These are phyloP conservation scores for Vulpes ferrilata DNA, from an alignment of 2,113 vertebrate species.

Conservation along the genomic window DNA sequence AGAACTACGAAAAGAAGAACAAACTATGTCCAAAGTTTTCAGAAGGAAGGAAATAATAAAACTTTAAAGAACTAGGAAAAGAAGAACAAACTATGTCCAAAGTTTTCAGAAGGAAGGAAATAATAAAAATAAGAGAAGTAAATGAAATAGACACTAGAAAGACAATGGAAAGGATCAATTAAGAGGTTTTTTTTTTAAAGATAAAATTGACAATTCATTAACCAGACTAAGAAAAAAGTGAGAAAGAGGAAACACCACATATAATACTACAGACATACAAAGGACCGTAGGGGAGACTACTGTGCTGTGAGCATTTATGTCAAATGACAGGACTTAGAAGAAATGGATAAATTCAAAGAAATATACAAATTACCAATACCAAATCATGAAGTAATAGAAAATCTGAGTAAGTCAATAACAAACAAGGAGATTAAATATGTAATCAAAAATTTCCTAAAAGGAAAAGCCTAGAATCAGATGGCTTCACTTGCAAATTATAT, in stretches of 20 bases:
- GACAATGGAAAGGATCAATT: background rate
- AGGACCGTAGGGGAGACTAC: background rate
- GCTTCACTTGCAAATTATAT: background rate
- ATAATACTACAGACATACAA: background rate
- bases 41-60: too few species aligned
- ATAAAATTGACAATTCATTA: background rate
- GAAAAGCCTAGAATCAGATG: background rate
- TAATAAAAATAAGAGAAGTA: too few species aligned
- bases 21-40: too few species aligned
- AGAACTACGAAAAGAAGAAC: too few species aligned
- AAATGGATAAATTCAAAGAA: background rate
- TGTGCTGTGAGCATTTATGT: background rate
- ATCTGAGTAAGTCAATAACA: background rate
- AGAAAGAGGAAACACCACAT: background rate
- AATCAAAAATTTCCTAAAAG: background rate
- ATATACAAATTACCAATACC: background rate
- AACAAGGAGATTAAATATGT: background rate
- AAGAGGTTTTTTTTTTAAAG: background rate
- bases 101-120: too few species aligned
- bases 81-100: too few species aligned
- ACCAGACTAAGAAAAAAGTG: background rate
- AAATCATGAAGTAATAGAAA: background rate
- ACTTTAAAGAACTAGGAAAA: too few species aligned
- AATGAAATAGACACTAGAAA: background rate
- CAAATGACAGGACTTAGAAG: background rate